A percentile compares a stretch with the other conserved stretches of the same genome.
Conservation (phyloP, 2,888 invertebrate genomes). For the Torymus auratus region DNA sequence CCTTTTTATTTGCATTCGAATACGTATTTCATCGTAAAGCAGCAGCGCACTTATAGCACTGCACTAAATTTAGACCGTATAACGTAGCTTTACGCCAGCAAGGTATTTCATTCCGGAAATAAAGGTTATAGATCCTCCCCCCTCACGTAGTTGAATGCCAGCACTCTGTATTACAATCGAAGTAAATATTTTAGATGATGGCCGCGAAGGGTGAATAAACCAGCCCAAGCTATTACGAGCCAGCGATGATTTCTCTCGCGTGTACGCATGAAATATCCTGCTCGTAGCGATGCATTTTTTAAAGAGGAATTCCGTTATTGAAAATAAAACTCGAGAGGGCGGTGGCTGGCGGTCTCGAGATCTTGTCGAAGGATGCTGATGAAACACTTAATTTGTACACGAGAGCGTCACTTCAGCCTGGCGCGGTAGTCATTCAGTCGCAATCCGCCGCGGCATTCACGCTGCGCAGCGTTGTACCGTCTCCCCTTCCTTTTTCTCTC, state of each 20-base stretch:
- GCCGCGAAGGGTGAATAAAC: background rate
- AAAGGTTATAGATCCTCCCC: no score
- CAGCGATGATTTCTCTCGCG: no score
- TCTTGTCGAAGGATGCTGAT: constrained; percentile 19
- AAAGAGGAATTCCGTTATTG: constrained; percentile 38
- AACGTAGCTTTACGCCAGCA: no score
- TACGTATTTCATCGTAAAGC: no score
- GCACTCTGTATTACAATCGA: background rate
- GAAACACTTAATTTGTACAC: constrained; percentile 55
- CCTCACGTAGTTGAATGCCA: no score
- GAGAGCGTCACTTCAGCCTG: constrained; percentile 37
- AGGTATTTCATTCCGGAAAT: no score
- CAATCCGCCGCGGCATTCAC: constrained; percentile 49
- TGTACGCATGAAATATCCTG: no score
- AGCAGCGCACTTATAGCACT: no score
- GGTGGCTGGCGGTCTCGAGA: background rate
- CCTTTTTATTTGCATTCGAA: no score
- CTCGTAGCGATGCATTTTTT: constrained; percentile 3
- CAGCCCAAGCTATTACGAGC: background rate
- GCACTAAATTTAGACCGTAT: no score
- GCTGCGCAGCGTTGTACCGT: background rate
- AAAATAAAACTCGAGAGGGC: constrained; percentile 37
- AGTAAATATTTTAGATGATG: constrained; percentile 3
- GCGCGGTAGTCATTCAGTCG: constrained; percentile 34
- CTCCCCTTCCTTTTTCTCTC: background rate